A percentile compares a stretch with the other conserved stretches of the same genome.
phyloP scores from a whole-genome alignment of 2,888 invertebrate species.

The Lobophora halterata region DNA sequence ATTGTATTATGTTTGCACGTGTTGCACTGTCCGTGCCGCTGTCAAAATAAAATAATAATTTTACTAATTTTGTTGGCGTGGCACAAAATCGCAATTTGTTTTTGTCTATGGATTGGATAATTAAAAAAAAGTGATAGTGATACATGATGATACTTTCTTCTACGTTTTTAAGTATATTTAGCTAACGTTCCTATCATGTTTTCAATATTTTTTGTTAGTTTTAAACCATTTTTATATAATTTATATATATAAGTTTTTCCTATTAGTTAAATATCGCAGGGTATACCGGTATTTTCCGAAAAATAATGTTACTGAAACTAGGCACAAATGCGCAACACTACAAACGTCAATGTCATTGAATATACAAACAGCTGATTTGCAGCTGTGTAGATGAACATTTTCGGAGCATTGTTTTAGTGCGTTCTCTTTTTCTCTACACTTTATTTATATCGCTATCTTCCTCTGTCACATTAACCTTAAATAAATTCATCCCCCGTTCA shows the following conservation, averaged over 20 bases:
- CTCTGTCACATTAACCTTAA: neutral
- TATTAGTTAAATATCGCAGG: too few species aligned
- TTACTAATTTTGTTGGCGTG: slow-evolving; percentile 58
- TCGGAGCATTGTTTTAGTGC: slow-evolving; percentile 3
- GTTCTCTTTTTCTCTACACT: neutral
- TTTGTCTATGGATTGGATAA: slow-evolving; percentile 58
- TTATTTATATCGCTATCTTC: neutral
- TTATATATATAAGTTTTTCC: too few species aligned
- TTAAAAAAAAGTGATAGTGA: slow-evolving; percentile 19
- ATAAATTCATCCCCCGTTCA: too few species aligned
- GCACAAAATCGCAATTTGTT: slow-evolving; percentile 48
- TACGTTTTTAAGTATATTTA: too few species aligned
- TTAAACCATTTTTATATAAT: too few species aligned
- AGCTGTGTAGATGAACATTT: slow-evolving; percentile 7
- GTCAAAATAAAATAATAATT: slow-evolving; percentile 48
- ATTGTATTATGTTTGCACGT: slow-evolving; percentile 41
- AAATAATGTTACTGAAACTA: neutral
- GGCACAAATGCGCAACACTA: neutral
- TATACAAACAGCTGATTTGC: slow-evolving; percentile 9
- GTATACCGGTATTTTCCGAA: neutral
- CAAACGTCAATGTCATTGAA: slow-evolving; percentile 5
- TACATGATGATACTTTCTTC: too few species aligned
- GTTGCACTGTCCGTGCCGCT: slow-evolving; percentile 45
- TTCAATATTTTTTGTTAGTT: neutral
- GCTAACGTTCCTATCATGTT: too few species aligned